Conservation (phyloP, 2,113 vertebrate species). For the Platysternon megacephalum region DNA sequence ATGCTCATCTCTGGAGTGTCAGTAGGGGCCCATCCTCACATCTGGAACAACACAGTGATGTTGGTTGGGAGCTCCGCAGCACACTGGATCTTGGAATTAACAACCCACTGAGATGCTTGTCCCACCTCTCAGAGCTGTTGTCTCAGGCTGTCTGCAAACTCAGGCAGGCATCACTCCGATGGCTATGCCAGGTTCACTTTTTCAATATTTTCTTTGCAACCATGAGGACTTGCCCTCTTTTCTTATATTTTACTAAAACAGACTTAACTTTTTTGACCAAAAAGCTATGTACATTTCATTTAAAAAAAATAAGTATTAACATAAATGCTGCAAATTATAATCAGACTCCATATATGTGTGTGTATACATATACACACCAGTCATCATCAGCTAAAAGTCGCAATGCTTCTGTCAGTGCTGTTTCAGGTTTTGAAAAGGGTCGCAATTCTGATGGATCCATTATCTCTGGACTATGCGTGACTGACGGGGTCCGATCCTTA, state of each 20-base stretch:
- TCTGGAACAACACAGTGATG: not conserved
- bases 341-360: rapidly evolving
- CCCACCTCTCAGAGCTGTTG: not conserved
- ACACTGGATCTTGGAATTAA: not conserved
- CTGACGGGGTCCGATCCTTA: constrained; percentile 71
- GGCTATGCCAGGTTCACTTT: not conserved
- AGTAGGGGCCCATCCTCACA: not conserved
- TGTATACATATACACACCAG: constrained; percentile 81
- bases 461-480: constrained; percentile 74
- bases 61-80: not conserved
- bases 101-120: not conserved
- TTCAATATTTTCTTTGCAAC: not conserved
- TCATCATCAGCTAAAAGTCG: constrained; percentile 84
- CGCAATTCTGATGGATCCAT: constrained; percentile 81
- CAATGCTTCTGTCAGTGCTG: constrained; percentile 84
- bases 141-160: not conserved
- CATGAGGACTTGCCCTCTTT: not conserved
- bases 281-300: rapidly evolving
- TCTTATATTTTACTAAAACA: rapidly evolving
- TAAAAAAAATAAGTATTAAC: not conserved
- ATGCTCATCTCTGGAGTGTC: not conserved
- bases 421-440: constrained; percentile 87
- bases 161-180: not conserved
- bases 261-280: rapidly evolving
- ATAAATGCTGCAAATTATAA: rapidly evolving